These are phyloP conservation scores for Prionace glauca DNA, from an alignment of 2,797 vertebrate genomes.

Conservation along the genomic window DNA sequence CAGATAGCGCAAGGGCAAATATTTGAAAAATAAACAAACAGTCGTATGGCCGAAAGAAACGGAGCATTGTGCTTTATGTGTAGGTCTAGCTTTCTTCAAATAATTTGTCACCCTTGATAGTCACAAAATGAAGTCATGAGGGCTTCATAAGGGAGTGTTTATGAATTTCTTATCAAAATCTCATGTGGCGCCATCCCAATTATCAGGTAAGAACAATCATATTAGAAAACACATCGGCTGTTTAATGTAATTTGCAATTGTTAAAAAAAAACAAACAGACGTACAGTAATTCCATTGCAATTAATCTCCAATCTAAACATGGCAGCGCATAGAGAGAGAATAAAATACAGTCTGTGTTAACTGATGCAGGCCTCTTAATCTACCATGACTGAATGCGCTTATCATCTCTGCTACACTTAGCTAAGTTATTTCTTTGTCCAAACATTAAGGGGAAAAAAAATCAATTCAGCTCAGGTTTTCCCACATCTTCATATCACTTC, in stretches of 20 bases:
- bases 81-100: constrained; percentile 31
- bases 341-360: constrained; percentile 55
- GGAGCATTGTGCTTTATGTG: constrained; percentile 35
- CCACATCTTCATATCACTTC: constrained; percentile 58
- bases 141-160: constrained; percentile 56
- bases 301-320: constrained; percentile 68
- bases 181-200: constrained; percentile 60
- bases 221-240: constrained; percentile 65
- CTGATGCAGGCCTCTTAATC: constrained; percentile 62
- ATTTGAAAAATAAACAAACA: constrained; percentile 44
- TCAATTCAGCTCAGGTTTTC: constrained; percentile 54
- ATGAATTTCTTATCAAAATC: constrained; percentile 58
- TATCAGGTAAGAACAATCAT: constrained; percentile 63
- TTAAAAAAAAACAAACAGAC: constrained; percentile 67
- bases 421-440: constrained; percentile 64
- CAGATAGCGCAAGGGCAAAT: constrained; percentile 51
- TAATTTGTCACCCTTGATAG: constrained; percentile 53
- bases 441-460: constrained; percentile 53
- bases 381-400: constrained; percentile 59
- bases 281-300: constrained; percentile 53
- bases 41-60: constrained; percentile 38
- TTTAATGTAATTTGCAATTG: constrained; percentile 70
- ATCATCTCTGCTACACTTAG: constrained; percentile 59
- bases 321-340: constrained; percentile 59
- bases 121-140: constrained; percentile 44